Evolutionary conservation across 2,797 vertebrate species (phyloP).

Genomic region (Oophaga sylvatica): DNA sequence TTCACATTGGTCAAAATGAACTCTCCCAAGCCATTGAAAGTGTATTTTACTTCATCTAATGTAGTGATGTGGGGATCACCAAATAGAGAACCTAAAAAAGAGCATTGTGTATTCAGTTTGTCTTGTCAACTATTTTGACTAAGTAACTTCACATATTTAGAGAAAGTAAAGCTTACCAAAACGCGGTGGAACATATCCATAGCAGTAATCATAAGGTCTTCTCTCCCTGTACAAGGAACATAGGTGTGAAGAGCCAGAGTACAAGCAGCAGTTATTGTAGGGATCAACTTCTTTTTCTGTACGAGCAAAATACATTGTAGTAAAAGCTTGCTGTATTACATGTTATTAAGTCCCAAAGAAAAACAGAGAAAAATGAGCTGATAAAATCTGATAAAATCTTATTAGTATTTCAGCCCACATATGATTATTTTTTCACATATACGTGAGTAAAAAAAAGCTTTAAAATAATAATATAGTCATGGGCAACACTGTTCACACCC

Average conservation of each 20-base stretch:
- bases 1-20: conserved; percentile 55
- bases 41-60: conserved; percentile 59
- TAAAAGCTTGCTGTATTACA: not conserved
- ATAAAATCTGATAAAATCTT: not conserved
- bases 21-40: conserved; percentile 63
- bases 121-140: not conserved
- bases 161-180: conserved; percentile 62
- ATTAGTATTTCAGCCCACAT: not conserved
- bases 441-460: too few species aligned
- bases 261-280: conserved; percentile 73
- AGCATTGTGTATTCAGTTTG: not conserved
- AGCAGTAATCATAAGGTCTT: conserved; percentile 68
- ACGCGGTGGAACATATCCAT: conserved; percentile 64
- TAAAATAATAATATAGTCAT: too few species aligned
- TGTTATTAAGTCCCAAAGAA: not conserved
- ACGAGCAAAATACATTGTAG: not conserved
- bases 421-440: not conserved
- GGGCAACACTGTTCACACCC: too few species aligned
- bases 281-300: conserved; percentile 72
- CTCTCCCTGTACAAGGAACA: conserved; percentile 67
- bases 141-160: not conserved
- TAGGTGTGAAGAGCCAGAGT: conserved; percentile 64
- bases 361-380: not conserved
- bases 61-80: conserved; percentile 63
- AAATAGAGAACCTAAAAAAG: conserved; percentile 40